Evolutionary conservation across 2,888 invertebrate genomes (phyloP).

Genomic region (Brenthis hecate): DNA sequence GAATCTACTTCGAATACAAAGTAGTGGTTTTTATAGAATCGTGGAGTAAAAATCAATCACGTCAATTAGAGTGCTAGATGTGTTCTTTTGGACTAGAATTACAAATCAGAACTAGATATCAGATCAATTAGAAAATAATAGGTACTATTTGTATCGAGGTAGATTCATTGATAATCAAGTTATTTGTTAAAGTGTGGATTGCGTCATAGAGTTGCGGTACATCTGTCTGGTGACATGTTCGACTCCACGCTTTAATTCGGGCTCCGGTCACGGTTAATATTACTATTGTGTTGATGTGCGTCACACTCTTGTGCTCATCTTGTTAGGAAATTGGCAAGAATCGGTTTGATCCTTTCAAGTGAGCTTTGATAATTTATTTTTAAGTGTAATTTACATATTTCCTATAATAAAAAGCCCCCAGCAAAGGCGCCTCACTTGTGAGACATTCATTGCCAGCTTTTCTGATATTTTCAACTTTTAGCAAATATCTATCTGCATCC

Average conservation of each 20-base stretch:
- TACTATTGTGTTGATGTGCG: conserved; percentile 80
- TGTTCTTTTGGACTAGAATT: conserved; percentile 19
- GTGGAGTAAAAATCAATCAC: conserved; percentile 19
- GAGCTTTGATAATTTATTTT: conserved; percentile 63
- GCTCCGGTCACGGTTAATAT: conserved; percentile 71
- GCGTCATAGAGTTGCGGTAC: conserved; percentile 34
- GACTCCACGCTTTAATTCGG: conserved; percentile 59
- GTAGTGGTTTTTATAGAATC: conserved; percentile 25
- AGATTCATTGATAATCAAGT: conserved; percentile 50
- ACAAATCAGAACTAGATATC: not conserved
- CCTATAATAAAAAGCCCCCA: conserved; percentile 58
- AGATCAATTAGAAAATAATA: conserved; percentile 16
- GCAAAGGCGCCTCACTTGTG: conserved; percentile 82
- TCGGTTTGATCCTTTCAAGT: conserved; percentile 72
- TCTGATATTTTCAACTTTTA: conserved; percentile 40
- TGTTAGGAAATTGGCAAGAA: conserved; percentile 69
- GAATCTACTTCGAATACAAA: conserved; percentile 57
- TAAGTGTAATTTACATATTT: conserved; percentile 53
- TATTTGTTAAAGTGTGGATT: conserved; percentile 45
- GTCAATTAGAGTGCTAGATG: conserved; percentile 26
- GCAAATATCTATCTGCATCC: conserved; percentile 35
- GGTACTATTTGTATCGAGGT: conserved; percentile 45
- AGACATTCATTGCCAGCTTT: conserved; percentile 73
- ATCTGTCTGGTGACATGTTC: conserved; percentile 38
- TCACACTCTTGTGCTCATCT: conserved; percentile 78